Percentiles rank a stretch among this genome's conserved stretches.
Conservation (phyloP, 2,797 vertebrate genomes). For the Lindbergichthys nudifrons region DNA sequence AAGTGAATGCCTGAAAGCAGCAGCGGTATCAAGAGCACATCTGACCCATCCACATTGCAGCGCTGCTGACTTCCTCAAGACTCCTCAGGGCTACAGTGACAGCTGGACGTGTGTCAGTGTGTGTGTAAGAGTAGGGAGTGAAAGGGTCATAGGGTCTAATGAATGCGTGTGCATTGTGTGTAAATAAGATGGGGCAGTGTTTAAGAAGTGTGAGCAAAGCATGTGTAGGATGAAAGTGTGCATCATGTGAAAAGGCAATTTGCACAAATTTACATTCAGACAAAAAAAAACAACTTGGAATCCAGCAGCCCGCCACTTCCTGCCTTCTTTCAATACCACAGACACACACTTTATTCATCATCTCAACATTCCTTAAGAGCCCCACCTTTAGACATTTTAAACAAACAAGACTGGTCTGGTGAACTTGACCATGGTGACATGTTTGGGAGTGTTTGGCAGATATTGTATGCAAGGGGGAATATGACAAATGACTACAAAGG, state of each 20-base stretch:
- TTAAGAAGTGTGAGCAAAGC: slow-evolving; percentile 1
- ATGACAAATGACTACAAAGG: slow-evolving; percentile 15
- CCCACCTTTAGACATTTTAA: slow-evolving; percentile 17
- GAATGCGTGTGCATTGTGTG: slow-evolving; percentile 9
- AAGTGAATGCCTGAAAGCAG: slow-evolving; percentile 30
- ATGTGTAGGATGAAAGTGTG: slow-evolving; percentile 19
- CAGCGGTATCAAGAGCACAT: slow-evolving; percentile 23
- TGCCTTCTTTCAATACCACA: slow-evolving; percentile 44
- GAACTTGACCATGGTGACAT: slow-evolving; percentile 13
- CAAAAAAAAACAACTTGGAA: slow-evolving; percentile 2
- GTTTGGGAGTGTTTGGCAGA: slow-evolving; percentile 17
- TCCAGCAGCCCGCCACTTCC: slow-evolving; percentile 12
- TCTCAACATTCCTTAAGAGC: slow-evolving; percentile 14
- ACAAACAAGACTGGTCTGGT: slow-evolving; percentile 12
- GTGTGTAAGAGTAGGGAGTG: neutral
- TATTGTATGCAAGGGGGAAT: neutral
- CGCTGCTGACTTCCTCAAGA: slow-evolving; percentile 42
- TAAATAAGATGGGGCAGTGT: slow-evolving; percentile 4
- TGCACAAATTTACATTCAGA: neutral
- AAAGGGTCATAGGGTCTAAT: slow-evolving; percentile 28
- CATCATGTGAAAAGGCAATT: neutral
- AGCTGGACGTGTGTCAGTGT: slow-evolving; percentile 48
- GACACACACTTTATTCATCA: slow-evolving; percentile 8
- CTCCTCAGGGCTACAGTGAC: slow-evolving; percentile 44
- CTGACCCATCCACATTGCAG: slow-evolving; percentile 61